Evolutionary conservation across 92 coral and sea anemone species (phyloP).

Genomic region (Meandrina meandrites): DNA sequence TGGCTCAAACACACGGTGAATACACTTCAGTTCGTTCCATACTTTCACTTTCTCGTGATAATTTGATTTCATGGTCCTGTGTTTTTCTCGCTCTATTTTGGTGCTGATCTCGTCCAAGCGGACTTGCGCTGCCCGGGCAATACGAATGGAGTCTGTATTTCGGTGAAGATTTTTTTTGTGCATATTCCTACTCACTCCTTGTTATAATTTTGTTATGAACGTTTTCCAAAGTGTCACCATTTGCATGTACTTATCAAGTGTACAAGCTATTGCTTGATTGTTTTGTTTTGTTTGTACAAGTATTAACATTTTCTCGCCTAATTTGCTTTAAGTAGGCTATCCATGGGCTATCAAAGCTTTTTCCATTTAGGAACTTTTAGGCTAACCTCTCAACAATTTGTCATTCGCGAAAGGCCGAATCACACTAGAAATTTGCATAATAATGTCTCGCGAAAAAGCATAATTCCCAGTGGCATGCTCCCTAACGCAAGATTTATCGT

Average conservation of each 20-base stretch:
- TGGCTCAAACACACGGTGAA: slow-evolving; percentile 53
- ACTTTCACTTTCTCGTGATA: slow-evolving; percentile 38
- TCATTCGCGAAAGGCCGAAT: background rate
- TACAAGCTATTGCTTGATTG: background rate
- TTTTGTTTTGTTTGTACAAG: background rate
- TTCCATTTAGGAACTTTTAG: background rate
- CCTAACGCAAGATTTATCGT: background rate
- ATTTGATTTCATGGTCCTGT: slow-evolving; percentile 20
- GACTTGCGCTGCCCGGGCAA: slow-evolving; percentile 47
- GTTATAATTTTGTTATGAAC: background rate
- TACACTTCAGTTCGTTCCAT: slow-evolving; percentile 55
- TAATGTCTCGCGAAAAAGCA: background rate
- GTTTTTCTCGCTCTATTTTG: slow-evolving; percentile 53
- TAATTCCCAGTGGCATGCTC: background rate
- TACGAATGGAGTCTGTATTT: slow-evolving; percentile 39
- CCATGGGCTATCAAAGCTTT: background rate
- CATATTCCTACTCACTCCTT: background rate
- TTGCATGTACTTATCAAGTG: background rate
- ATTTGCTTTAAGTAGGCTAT: background rate
- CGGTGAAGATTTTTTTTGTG: background rate
- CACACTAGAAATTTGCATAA: background rate
- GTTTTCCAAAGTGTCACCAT: background rate
- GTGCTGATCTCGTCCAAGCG: slow-evolving; percentile 40
- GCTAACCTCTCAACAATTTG: background rate
- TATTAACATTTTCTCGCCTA: background rate